phyloP scores from a whole-genome alignment of 2,888 invertebrate genomes.

The Gibbula magus region DNA sequence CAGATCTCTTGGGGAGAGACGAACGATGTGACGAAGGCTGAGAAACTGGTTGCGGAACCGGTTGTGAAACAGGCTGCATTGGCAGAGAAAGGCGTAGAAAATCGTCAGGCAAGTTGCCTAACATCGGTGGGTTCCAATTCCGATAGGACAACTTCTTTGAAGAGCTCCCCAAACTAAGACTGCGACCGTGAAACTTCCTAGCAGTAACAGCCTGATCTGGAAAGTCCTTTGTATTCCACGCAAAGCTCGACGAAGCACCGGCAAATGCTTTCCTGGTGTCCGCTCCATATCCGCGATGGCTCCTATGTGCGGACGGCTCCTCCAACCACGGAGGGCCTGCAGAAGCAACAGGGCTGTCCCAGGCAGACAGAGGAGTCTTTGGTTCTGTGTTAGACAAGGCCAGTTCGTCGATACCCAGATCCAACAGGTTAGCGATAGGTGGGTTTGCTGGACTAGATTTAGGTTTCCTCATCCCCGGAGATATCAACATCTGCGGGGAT shows the following conservation, averaged over 20 bases:
- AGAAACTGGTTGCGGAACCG: neutral
- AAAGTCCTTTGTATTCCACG: neutral
- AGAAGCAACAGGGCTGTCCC: conserved; percentile 23
- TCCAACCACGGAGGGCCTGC: conserved; percentile 2
- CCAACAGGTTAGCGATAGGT: conserved; percentile 29
- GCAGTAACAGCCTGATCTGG: neutral
- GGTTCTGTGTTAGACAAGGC: conserved; percentile 43
- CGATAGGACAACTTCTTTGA: conserved; percentile 65
- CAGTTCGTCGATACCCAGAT: conserved; percentile 36
- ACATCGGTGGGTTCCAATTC: conserved; percentile 87
- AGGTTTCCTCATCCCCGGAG: neutral
- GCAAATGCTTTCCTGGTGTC: neutral
- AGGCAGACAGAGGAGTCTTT: conserved; percentile 38
- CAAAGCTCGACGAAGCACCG: neutral
- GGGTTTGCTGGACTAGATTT: conserved; percentile 25
- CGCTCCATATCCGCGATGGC: conserved; percentile 6
- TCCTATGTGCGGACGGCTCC: neutral
- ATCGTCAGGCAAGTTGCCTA: conserved; percentile 86
- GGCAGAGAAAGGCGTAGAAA: conserved; percentile 80
- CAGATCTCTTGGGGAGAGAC: neutral
- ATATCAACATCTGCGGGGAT: conserved; percentile 39
- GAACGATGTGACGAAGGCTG: neutral
- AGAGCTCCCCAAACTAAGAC: conserved; percentile 35
- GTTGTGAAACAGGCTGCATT: neutral
- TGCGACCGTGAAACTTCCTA: conserved; percentile 18